Conservation (phyloP, 2,797 vertebrate species). For the Acanthurus leucopareius region DNA sequence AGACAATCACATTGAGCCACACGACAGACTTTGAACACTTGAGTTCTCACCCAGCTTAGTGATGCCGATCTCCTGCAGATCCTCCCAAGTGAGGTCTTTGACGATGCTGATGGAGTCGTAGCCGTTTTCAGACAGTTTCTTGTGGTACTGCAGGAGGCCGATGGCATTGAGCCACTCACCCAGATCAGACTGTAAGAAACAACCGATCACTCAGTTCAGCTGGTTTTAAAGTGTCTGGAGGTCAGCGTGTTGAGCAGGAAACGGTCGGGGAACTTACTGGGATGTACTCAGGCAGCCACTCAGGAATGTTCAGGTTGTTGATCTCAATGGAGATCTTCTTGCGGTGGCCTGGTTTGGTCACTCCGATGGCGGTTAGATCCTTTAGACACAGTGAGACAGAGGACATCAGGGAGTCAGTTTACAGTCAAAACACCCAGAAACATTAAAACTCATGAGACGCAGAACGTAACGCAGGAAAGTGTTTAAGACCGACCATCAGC, state of each 20-base stretch:
- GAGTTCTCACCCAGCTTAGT: constrained; percentile 91
- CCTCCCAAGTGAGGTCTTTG: constrained; percentile 96
- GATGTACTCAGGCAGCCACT: constrained; percentile 96
- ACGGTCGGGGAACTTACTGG: constrained; percentile 83
- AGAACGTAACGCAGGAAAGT: background rate
- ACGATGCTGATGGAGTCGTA: constrained; percentile 96
- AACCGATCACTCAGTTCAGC: background rate
- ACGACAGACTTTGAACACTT: accelerated
- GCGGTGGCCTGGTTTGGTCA: constrained; percentile 97
- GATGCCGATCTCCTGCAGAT: constrained; percentile 97
- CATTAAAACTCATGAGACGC: too few species aligned
- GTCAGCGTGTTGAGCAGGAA: background rate
- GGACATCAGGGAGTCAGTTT: background rate
- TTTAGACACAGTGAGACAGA: constrained; percentile 53
- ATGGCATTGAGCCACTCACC: constrained; percentile 96
- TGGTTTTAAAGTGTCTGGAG: background rate
- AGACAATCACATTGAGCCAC: accelerated
- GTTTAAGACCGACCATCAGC: background rate
- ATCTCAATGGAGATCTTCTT: constrained; percentile 98
- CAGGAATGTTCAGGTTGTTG: constrained; percentile 91
- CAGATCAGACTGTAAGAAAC: constrained; percentile 86
- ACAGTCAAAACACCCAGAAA: too few species aligned
- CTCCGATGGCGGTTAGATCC: constrained; percentile 97
- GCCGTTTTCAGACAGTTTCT: constrained; percentile 92
- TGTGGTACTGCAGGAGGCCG: constrained; percentile 94